Evolutionary conservation across 2,113 vertebrate genomes (phyloP), one percentile per base, ranked within the genome.

Genomic region (Setophaga kirtlandii): DNA sequence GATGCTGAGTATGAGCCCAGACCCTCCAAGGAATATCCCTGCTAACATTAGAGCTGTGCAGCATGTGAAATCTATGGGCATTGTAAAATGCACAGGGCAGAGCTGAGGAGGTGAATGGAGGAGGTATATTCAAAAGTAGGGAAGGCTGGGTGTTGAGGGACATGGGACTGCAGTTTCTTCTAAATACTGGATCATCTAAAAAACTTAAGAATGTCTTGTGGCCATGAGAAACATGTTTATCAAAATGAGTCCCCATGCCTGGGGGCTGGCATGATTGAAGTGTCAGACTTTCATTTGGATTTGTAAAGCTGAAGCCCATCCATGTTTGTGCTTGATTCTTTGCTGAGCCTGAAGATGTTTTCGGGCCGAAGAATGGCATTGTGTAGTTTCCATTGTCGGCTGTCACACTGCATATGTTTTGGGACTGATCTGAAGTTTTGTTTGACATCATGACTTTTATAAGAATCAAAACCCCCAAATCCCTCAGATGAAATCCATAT

Each of bases 401-500:
- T 95, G 96, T 96, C 96, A 96, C 91, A 93, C 73, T 70, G 94
- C 64, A n/a, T 96, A 90, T 95, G 89, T 89, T 96, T 96, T 90
- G 89, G 92, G 94, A 74, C 90, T 83, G 92, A 97, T 95, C 84
- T 96, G 93, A 94, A 96, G 92, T 96, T 97, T 95, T 95, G 94
- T 96, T 95, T 95, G 96, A 97, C 94, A 97, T 95, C 94, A 92
- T 70, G 90, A 91, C 90, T 96, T 96, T 85, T 96, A 95, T 93
- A 97, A 96, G 94, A 96, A 97, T 93, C 91, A 96, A 95, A 95
- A 73, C 85, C 83, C 91, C 95, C 90, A 96, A 96, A 96, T 94
- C 89, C 87, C 90, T 91, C 74, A 91, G 96, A 97, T 95, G 95
- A 96, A 96, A 96, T 96, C 96, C 97, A 97, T 97, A 97, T 97